These are phyloP conservation scores for Procavia capensis DNA, from an alignment of 2,113 vertebrate species.

Conservation along the genomic window DNA sequence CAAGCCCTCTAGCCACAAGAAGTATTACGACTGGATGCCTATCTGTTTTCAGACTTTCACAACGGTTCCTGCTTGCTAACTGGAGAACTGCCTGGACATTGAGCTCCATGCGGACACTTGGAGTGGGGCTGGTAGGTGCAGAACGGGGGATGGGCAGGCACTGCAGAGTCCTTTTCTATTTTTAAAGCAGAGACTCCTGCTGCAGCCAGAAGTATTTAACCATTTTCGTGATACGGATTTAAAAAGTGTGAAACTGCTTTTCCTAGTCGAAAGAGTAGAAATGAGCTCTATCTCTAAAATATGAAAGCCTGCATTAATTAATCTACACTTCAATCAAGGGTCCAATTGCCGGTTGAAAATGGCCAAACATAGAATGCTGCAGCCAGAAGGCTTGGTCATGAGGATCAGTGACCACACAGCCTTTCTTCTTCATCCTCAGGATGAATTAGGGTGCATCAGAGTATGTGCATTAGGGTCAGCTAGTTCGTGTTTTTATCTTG, in stretches of 20 bases:
- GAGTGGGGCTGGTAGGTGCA: conserved; percentile 82
- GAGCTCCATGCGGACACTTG: conserved; percentile 82
- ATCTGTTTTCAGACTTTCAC: conserved; percentile 65
- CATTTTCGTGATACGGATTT: conserved; percentile 75
- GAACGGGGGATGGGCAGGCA: conserved; percentile 86
- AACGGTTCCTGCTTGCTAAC: conserved; percentile 77
- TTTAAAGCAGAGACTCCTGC: conserved; percentile 90
- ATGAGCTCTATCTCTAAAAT: background rate
- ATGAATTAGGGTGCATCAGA: too few relatives aligned
- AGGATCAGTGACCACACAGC: background rate
- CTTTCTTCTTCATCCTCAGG: background rate
- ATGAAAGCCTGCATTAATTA: background rate
- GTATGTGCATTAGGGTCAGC: background rate
- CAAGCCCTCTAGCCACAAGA: conserved; percentile 65
- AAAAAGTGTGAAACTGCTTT: background rate
- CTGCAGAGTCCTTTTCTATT: conserved; percentile 93
- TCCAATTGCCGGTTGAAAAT: background rate
- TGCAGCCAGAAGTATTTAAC: conserved; percentile 80
- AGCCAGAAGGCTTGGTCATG: background rate
- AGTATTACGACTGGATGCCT: conserved; percentile 64
- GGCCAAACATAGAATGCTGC: background rate
- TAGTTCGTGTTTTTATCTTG: conserved; percentile 41
- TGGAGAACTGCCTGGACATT: conserved; percentile 75
- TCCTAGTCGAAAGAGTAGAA: background rate
- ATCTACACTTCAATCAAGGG: background rate